These are phyloP conservation scores for Cataglyphis albicans DNA, from an alignment of 2,888 invertebrate species.

Conservation along the genomic window DNA sequence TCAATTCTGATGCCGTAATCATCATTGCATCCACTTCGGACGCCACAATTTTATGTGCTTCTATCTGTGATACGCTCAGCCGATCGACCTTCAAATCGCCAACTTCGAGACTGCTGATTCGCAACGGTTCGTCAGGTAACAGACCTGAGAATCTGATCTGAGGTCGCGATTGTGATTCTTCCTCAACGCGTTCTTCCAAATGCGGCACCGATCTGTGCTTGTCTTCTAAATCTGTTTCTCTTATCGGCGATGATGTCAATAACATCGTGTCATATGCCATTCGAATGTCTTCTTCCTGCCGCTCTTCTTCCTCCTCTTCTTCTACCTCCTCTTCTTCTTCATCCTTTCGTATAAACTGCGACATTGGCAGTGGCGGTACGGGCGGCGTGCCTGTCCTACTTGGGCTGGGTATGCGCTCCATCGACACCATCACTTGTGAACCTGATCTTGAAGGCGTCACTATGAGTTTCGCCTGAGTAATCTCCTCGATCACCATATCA, in stretches of 20 bases:
- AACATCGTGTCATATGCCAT: conserved; percentile 64
- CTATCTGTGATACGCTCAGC: conserved; percentile 92
- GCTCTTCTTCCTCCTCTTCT: conserved; percentile 19
- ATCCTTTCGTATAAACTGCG: conserved; percentile 55
- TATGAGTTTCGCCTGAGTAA: conserved; percentile 83
- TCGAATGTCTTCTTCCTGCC: not conserved
- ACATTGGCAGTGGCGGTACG: conserved; percentile 78
- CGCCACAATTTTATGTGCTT: conserved; percentile 93
- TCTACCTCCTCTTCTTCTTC: conserved; percentile 21
- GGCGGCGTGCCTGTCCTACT: conserved; percentile 70
- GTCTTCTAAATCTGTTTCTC: conserved; percentile 60
- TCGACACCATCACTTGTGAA: conserved; percentile 83
- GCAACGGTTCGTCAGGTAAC: conserved; percentile 81
- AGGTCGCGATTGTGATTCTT: conserved; percentile 49
- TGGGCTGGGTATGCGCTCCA: conserved; percentile 82
- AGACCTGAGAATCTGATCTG: conserved; percentile 71
- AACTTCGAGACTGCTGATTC: conserved; percentile 90
- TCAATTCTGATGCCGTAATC: conserved; percentile 91
- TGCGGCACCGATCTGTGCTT: conserved; percentile 71
- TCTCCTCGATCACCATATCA: conserved; percentile 87
- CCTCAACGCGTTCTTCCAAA: conserved; percentile 49
- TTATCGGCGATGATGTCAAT: conserved; percentile 60
- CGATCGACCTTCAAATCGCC: conserved; percentile 93
- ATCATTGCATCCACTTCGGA: conserved; percentile 93
- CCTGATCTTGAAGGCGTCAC: conserved; percentile 82